These are phyloP conservation scores for Erythrocercus mccallii DNA, from an alignment of 2,113 vertebrate species.

Conservation along the genomic window DNA sequence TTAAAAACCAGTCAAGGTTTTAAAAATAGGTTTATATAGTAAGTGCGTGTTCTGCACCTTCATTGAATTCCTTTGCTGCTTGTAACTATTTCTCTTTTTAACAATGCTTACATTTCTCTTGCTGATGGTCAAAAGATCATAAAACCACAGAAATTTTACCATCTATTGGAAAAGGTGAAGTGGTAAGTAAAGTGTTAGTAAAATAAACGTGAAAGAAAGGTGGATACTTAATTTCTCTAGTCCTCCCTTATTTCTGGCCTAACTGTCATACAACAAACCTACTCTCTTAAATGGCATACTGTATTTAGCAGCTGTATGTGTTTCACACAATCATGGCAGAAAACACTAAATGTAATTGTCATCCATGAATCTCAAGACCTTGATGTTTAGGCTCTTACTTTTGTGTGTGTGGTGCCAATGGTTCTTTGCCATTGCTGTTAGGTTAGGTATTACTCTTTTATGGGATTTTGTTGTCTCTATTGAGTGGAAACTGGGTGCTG, in stretches of 20 bases:
- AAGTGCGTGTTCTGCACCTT: background rate
- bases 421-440: background rate
- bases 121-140: background rate
- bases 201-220: background rate
- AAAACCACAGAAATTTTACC: background rate
- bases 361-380: background rate
- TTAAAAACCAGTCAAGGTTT: slow-evolving; percentile 8
- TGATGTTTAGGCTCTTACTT: background rate
- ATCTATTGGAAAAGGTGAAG: background rate
- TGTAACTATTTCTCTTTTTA: background rate
- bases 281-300: background rate
- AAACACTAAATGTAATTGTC: background rate
- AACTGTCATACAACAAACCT: background rate
- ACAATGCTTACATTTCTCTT: background rate
- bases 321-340: background rate
- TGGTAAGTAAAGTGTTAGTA: background rate
- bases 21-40: background rate
- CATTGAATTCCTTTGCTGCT: background rate
- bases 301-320: background rate
- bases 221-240: background rate
- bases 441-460: background rate
- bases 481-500: background rate
- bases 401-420: background rate
- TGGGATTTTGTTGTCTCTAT: background rate
- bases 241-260: background rate